These are phyloP conservation scores for Saccopteryx leptura DNA, from an alignment of 2,113 vertebrate genomes.

Conservation along the genomic window DNA sequence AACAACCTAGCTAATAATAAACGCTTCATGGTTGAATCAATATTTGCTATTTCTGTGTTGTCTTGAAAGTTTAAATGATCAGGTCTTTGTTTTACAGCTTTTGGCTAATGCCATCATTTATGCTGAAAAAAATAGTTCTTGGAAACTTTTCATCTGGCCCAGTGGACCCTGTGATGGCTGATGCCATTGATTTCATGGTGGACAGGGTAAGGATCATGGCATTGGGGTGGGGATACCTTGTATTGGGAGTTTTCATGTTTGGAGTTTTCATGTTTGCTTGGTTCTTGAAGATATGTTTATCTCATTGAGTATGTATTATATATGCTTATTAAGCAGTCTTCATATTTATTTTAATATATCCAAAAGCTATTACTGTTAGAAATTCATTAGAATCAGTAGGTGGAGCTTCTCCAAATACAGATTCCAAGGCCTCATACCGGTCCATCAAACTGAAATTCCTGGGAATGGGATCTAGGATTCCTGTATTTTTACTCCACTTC, in stretches of 20 bases:
- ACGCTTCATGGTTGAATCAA: neutral
- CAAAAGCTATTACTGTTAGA: neutral
- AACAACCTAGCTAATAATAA: neutral
- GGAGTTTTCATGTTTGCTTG: neutral
- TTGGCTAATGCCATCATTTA: conserved; percentile 99
- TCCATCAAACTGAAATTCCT: neutral
- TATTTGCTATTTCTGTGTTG: neutral
- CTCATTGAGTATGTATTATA: neutral
- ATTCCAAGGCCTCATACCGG: neutral
- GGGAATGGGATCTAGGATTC: neutral
- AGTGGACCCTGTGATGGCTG: conserved; percentile 96
- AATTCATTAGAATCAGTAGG: neutral
- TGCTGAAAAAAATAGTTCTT: conserved; percentile 99
- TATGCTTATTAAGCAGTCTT: neutral
- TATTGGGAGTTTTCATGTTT: neutral
- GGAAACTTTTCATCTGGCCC: conserved; percentile 98
- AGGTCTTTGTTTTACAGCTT: conserved; percentile 90
- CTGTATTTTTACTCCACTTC: neutral
- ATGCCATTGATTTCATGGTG: conserved; percentile 99
- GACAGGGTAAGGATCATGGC: conserved; percentile 92
- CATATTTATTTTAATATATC: neutral
- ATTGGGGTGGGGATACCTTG: neutral
- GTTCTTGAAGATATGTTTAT: neutral
- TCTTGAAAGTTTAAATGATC: neutral
- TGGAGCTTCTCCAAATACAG: neutral